A percentile compares a stretch with the other conserved stretches of the same genome.
phyloP scores from a whole-genome alignment of 2,113 vertebrate species.

The Petrocephalus microphthalmus region DNA sequence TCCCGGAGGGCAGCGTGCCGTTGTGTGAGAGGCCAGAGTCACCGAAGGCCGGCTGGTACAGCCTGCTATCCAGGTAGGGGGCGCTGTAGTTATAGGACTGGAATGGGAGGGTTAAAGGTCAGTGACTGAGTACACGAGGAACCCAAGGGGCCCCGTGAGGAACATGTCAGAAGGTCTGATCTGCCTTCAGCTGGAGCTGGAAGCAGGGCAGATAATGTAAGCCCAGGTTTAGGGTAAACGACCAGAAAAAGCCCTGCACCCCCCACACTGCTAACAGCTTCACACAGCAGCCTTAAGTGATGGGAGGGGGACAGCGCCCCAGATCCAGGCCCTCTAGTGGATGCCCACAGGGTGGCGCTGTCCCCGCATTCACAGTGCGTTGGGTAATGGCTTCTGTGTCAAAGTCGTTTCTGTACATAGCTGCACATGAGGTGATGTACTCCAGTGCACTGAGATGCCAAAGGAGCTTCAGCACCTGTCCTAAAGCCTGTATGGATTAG shows the following conservation, averaged over 20 bases:
- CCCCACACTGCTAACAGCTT: neutral
- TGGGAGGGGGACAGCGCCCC: neutral
- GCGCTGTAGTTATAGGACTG: slow-evolving; percentile 75
- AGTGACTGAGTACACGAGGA: neutral
- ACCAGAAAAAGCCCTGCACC: neutral
- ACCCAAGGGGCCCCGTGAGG: neutral
- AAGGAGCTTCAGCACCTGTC: neutral
- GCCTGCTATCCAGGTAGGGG: slow-evolving; percentile 67
- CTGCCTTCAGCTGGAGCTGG: neutral
- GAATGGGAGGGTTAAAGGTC: neutral
- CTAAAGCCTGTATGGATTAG: neutral
- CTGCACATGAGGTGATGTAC: neutral
- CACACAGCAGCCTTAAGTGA: neutral
- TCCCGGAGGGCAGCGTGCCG: slow-evolving; percentile 77
- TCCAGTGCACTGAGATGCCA: neutral
- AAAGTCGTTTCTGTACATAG: neutral
- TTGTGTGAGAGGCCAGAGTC: slow-evolving; percentile 80
- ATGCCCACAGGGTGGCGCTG: neutral
- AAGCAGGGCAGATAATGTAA: neutral
- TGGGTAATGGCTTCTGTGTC: neutral
- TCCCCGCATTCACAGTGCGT: neutral
- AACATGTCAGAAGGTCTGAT: neutral
- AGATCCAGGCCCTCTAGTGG: neutral
- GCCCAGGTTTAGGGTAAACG: neutral
- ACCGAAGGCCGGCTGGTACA: slow-evolving; percentile 70